Evolutionary conservation across 2,113 vertebrate species (phyloP).

Genomic region (Heloderma charlesbogerti): DNA sequence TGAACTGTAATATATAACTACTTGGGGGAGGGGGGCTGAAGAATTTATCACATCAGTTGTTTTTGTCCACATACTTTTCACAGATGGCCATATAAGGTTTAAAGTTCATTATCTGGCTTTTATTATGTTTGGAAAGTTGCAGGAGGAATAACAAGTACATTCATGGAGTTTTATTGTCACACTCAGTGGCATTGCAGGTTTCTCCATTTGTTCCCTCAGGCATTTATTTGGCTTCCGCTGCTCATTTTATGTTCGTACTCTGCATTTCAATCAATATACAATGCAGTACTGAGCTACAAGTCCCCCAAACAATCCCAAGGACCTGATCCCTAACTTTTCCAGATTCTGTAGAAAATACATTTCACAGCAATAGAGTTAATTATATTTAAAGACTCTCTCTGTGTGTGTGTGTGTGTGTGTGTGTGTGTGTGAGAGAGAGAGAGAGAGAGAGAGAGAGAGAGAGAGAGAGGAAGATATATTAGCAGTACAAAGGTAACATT

Average conservation of each 20-base stretch:
- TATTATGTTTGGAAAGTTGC: slow-evolving; percentile 16
- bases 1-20: not conserved
- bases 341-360: not conserved
- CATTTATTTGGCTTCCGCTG: slow-evolving; percentile 32
- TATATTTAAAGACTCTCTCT: slow-evolving; percentile 19
- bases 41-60: not conserved
- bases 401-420: too few relatives aligned
- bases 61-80: not conserved
- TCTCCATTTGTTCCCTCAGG: slow-evolving; percentile 45
- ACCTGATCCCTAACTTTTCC: not conserved
- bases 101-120: not conserved
- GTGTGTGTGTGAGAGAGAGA: too few relatives aligned
- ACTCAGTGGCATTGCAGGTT: not conserved
- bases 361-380: not conserved
- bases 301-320: not conserved
- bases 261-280: slow-evolving; percentile 57
- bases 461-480: not conserved
- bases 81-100: not conserved
- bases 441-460: not conserved
- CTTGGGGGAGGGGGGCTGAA: too few relatives aligned
- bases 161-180: slow-evolving; percentile 52
- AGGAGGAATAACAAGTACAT: slow-evolving; percentile 44
- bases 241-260: slow-evolving; percentile 49
- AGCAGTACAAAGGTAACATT: not conserved
- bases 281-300: not conserved